These are phyloP conservation scores for Catocala fraxini DNA, from an alignment of 2,888 invertebrate genomes.

Conservation along the genomic window DNA sequence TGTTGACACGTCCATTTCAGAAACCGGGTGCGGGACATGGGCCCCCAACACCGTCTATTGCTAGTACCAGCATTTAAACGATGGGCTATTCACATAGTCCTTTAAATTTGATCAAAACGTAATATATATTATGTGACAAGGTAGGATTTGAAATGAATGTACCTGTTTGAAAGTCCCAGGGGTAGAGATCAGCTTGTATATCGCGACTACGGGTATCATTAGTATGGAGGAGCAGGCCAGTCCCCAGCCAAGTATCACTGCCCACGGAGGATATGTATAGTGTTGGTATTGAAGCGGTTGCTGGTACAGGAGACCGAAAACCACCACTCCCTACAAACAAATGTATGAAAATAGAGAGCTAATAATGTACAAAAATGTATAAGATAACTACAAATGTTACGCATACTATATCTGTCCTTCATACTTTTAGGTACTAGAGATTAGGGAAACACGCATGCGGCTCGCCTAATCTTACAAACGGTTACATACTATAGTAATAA, in stretches of 20 bases:
- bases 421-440: too few species aligned
- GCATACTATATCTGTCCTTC: too few species aligned
- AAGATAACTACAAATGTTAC: too few species aligned
- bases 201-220: constrained; percentile 91
- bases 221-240: constrained; percentile 91
- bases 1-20: too few species aligned
- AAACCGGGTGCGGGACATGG: neutral
- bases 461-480: too few species aligned
- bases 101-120: too few species aligned
- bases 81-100: too few species aligned
- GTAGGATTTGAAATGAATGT: constrained; percentile 27
- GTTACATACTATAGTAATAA: too few species aligned
- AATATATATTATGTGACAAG: neutral
- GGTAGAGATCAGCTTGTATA: constrained; percentile 89
- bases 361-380: too few species aligned
- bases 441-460: too few species aligned
- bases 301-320: constrained; percentile 89
- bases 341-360: neutral
- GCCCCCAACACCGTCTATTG: too few species aligned
- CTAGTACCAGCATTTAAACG: too few species aligned
- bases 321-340: constrained; percentile 88
- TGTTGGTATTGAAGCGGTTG: constrained; percentile 90
- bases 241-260: constrained; percentile 91
- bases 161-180: constrained; percentile 91
- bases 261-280: constrained; percentile 91